Conservation (phyloP, 1,140 invertebrate species). For the Cyphomyrmex costatus region DNA sequence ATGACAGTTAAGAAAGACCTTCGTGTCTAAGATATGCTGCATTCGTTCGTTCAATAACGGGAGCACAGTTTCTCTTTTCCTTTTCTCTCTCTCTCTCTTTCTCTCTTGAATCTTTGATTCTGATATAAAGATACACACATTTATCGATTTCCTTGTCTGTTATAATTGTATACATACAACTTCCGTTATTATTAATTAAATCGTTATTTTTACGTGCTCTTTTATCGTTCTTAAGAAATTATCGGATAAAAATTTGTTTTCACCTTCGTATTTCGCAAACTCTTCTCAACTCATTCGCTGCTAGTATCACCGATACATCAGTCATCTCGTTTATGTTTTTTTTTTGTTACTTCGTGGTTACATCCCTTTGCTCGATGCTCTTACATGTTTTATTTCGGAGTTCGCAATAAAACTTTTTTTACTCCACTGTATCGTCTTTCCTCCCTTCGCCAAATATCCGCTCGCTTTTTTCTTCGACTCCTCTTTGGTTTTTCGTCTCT, state of each 20-base stretch:
- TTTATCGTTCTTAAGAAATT: neutral
- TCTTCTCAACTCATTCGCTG: neutral
- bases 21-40: neutral
- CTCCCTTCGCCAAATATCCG: neutral
- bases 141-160: neutral
- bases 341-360: neutral
- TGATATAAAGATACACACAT: neutral
- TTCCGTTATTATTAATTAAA: neutral
- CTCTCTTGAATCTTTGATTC: slow-evolving; percentile 9
- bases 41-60: neutral
- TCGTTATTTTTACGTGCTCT: neutral
- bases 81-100: neutral
- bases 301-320: neutral
- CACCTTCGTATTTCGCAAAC: neutral
- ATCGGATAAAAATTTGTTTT: neutral
- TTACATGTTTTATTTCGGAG: neutral
- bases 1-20: neutral
- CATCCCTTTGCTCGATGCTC: neutral
- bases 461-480: neutral
- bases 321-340: neutral
- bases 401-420: neutral
- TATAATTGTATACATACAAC: neutral
- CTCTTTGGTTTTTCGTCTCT: too few species aligned
- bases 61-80: neutral
- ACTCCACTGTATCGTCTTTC: neutral